Evolutionary conservation across 2,113 vertebrate species (phyloP), one percentile per base, ranked within the genome.

Genomic region (Tor tambroides): DNA sequence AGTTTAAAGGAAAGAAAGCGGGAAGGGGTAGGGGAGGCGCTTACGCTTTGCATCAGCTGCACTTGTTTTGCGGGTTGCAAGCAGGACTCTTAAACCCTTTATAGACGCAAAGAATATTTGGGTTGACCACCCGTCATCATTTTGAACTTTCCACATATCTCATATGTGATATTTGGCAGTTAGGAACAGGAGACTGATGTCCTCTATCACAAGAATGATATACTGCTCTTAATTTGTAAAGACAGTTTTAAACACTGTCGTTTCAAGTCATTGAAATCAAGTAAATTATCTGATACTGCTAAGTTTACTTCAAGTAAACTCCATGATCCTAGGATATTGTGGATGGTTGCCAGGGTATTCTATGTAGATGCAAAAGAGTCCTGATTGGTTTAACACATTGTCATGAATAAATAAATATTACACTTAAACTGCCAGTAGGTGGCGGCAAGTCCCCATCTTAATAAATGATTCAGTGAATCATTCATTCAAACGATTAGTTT

Each of bases 1-100:
- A 95, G 93, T 94, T 94, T 94, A 77, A 85, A 65, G 65, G 26
- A 80, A 21, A 35, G 56, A 67, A 72, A 77, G 51, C n/a, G 2
- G 43, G 7, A 30, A 21, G 32, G 19, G 49, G 49, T 11, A 8
- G 32, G 43, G 30, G 92, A 76, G 23, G 91, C 89, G 91, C 91
- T 93, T 72, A 30, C 38, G 95, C 94, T 94, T 32, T 95, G 93
- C 94, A 94, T 91, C 90, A 89, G 12, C 87, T 81, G 93, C 94
- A 93, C 96, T 96, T 96, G 95, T 95, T 93, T 90, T 91, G 56
- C 12, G 14, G 46, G 35, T 92, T 90, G 92, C 92, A 89, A 90
- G 89, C 93, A 91, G 92, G 94, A 90, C 92, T 91, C 56, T 61
- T 89, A 89, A 89, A 92, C 94, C 93, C 94, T 91, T 17, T 93